Percentiles rank a stretch among this genome's conserved stretches.
These are phyloP conservation scores for Labeo catla DNA, from an alignment of 2,113 vertebrate species.

Conservation along the genomic window DNA sequence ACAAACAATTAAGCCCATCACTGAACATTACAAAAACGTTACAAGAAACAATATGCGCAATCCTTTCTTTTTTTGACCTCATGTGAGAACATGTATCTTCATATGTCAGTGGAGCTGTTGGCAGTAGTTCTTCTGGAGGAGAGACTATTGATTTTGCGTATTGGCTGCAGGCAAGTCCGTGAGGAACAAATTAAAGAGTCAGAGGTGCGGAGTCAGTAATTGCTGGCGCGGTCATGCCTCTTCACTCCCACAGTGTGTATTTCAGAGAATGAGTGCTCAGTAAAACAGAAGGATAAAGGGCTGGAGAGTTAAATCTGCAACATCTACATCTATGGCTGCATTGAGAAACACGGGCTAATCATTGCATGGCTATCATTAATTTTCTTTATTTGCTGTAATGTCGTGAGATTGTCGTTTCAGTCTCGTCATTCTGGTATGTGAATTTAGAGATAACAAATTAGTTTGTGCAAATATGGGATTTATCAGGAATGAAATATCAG, in stretches of 20 bases:
- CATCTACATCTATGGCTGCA: background rate
- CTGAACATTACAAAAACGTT: background rate
- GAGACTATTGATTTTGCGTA: constrained; percentile 90
- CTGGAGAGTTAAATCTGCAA: background rate
- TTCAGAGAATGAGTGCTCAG: constrained; percentile 36
- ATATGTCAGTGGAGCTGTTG: constrained; percentile 84
- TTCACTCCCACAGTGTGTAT: constrained; percentile 66
- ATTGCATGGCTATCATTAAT: background rate
- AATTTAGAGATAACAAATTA: constrained; percentile 17
- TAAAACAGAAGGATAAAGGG: background rate
- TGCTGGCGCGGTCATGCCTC: constrained; percentile 79
- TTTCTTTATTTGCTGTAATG: background rate
- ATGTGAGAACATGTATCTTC: constrained; percentile 85
- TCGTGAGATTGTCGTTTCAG: background rate
- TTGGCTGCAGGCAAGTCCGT: constrained; percentile 89
- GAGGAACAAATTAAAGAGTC: constrained; percentile 92
- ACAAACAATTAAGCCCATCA: constrained; percentile 2
- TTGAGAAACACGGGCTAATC: background rate
- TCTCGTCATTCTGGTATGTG: background rate
- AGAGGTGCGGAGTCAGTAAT: constrained; percentile 86
- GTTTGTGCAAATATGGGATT: background rate
- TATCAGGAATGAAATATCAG: background rate
- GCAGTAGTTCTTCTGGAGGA: constrained; percentile 84
- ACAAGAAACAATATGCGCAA: constrained; percentile 84
- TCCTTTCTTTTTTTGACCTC: constrained; percentile 83